Percentiles rank a stretch among this genome's conserved stretches.
Conservation (phyloP, 2,797 vertebrate species). For the Pseudomugil tenellus region DNA sequence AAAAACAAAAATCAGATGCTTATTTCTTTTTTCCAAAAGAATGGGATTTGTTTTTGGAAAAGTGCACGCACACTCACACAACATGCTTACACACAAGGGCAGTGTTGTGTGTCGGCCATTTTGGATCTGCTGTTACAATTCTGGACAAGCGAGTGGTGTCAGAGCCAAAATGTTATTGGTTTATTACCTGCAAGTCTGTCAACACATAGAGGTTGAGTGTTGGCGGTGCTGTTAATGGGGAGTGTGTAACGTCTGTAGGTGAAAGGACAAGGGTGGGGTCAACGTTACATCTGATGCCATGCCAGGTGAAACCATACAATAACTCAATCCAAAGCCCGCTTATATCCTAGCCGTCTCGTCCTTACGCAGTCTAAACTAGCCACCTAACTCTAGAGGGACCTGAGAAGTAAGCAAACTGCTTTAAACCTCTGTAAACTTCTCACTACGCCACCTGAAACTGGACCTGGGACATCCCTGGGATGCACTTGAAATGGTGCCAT, state of each 20-base stretch:
- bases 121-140: conserved; percentile 76
- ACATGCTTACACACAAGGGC: conserved; percentile 69
- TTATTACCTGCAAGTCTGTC: conserved; percentile 40
- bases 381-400: conserved; percentile 74
- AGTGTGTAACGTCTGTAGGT: conserved; percentile 42
- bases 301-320: conserved; percentile 72
- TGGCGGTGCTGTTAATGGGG: conserved; percentile 43
- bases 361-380: conserved; percentile 38
- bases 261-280: conserved; percentile 26
- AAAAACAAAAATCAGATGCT: conserved; percentile 30
- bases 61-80: conserved; percentile 57
- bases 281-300: conserved; percentile 55
- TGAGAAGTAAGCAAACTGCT: conserved; percentile 76
- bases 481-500: conserved; percentile 46
- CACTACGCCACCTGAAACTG: conserved; percentile 60
- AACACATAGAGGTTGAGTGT: conserved; percentile 40
- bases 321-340: conserved; percentile 53
- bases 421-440: conserved; percentile 71
- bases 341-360: conserved; percentile 33
- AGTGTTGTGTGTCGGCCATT: conserved; percentile 75
- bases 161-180: conserved; percentile 63
- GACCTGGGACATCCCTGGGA: conserved; percentile 38
- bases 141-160: conserved; percentile 63
- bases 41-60: conserved; percentile 50
- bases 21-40: conserved; percentile 27